Conservation (phyloP, 2,113 vertebrate species). For the Sander lucioperca region DNA sequence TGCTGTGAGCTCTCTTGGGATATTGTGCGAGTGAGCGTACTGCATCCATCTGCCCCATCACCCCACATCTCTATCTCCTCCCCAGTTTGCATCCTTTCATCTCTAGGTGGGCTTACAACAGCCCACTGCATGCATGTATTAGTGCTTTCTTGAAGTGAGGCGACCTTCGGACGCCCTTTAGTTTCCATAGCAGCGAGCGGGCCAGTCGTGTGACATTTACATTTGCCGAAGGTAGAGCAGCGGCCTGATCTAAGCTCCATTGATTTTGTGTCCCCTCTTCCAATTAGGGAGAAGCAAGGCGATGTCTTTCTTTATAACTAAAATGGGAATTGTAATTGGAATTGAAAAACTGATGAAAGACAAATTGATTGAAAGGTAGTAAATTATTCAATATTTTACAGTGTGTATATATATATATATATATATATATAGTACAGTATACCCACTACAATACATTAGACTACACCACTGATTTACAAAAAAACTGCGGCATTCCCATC, state of each 20-base stretch:
- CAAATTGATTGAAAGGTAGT: background rate
- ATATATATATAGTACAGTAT: too few species aligned
- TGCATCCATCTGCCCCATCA: slow-evolving; percentile 73
- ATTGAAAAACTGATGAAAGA: slow-evolving; percentile 11
- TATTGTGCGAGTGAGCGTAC: slow-evolving; percentile 61
- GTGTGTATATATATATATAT: background rate
- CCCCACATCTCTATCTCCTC: slow-evolving; percentile 29
- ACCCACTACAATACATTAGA: too few species aligned
- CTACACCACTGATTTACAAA: background rate
- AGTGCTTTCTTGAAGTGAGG: slow-evolving; percentile 68
- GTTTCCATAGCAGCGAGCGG: slow-evolving; percentile 77
- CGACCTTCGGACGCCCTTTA: slow-evolving; percentile 78
- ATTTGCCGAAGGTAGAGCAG: slow-evolving; percentile 47
- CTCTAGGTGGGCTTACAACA: slow-evolving; percentile 77
- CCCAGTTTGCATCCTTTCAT: slow-evolving; percentile 60
- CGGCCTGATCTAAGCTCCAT: slow-evolving; percentile 69
- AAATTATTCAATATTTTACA: background rate
- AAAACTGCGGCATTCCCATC: too few species aligned
- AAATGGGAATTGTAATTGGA: slow-evolving; percentile 50
- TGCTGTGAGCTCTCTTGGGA: slow-evolving; percentile 59
- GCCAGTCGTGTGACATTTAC: slow-evolving; percentile 65
- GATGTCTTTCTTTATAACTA: slow-evolving; percentile 27
- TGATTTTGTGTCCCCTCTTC: slow-evolving; percentile 70
- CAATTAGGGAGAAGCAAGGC: slow-evolving; percentile 33
- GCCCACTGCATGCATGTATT: slow-evolving; percentile 74